Evolutionary conservation across 2,888 invertebrate species (phyloP), one percentile per base, ranked within the genome.

Genomic region (Agonopterix alstromeriana): DNA sequence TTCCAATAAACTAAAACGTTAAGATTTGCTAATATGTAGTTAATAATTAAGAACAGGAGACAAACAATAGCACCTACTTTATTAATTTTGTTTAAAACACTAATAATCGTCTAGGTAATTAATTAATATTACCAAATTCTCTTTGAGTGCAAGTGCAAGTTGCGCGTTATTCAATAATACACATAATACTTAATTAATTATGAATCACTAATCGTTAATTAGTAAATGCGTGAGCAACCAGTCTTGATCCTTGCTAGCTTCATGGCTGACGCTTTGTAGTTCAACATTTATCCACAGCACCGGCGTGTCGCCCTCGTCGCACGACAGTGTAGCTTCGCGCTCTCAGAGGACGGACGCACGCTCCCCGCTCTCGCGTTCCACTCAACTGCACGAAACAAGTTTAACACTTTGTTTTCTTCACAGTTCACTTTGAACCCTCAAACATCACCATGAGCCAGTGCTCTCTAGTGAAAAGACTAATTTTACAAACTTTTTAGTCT

Each of bases 331-430:
- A 65, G 71, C 68, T 67, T 62, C 65, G 78, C 72, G 72, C 67
- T 78, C 65, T 70, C 55, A 46, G 54, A 55, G 73, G 64, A 62
- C 62, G 77, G 84, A 82, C 81, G 87, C 72, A 71, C 71, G 76
- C 60, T 56, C 48, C 61, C 62, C 53, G 58, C 46, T 42, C 43
- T 54, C 48, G 53, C 58, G 61, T 58, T 63, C 60, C 54, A 60
- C 48, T 61, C 55, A 63, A 48, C 58, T 67, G 61, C 55, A 74
- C 87, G 87, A 82, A 86, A 87, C 80, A 86, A 87, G 87, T 87
- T 87, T 78, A 58, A 61, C 53, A 62, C 57, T 69, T 56, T 52
- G 57, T 54, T 61, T 65, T 60, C 56, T 48, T 55, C 52, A 54
- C 57, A 64, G 57, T 60, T 54, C 48, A 55, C 53, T 57, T 58